Conservation (phyloP, 2,888 invertebrate genomes). For the Sepioteuthis lessoniana region DNA sequence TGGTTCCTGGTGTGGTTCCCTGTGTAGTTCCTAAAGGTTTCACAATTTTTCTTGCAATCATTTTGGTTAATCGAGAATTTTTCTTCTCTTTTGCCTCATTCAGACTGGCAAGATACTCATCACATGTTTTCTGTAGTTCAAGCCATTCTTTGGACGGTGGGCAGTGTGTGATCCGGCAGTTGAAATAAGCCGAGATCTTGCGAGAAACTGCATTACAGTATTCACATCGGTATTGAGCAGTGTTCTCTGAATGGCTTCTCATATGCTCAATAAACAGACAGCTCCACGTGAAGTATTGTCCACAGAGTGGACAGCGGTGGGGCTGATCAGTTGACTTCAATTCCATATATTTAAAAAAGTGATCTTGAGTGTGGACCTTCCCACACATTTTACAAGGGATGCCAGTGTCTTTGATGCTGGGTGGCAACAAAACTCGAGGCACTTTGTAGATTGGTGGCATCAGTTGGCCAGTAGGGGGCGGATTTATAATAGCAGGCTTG, state of each 20-base stretch:
- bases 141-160: slow-evolving; percentile 37
- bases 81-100: neutral
- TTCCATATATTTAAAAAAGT: slow-evolving; percentile 42
- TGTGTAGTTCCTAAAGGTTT: neutral
- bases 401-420: slow-evolving; percentile 37
- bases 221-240: slow-evolving; percentile 39
- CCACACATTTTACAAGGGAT: slow-evolving; percentile 36
- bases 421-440: slow-evolving; percentile 24
- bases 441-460: slow-evolving; percentile 36
- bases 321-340: neutral
- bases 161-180: slow-evolving; percentile 24
- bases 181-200: slow-evolving; percentile 40
- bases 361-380: slow-evolving; percentile 1
- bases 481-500: neutral
- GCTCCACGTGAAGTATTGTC: slow-evolving; percentile 25
- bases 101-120: slow-evolving; percentile 40
- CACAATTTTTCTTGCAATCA: neutral
- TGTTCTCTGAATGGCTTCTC: slow-evolving; percentile 35
- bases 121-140: slow-evolving; percentile 39
- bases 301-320: slow-evolving; percentile 24
- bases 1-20: neutral
- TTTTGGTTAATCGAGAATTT: neutral
- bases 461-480: neutral
- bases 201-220: slow-evolving; percentile 38
- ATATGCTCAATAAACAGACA: slow-evolving; percentile 44